phyloP scores from a whole-genome alignment of 2,888 invertebrate genomes.

The Incurvaria masculella region DNA sequence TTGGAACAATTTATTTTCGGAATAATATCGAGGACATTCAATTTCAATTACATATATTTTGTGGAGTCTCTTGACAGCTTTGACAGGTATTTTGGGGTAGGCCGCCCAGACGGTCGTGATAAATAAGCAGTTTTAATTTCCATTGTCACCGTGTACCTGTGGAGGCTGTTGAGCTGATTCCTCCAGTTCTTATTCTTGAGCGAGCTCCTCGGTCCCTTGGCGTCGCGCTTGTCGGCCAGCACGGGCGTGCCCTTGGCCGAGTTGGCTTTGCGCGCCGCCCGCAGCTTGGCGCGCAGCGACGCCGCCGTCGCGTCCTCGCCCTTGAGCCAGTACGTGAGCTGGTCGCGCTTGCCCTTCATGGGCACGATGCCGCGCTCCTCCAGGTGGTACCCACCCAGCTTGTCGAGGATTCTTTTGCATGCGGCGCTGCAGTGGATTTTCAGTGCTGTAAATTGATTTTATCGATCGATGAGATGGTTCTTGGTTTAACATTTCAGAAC shows the following conservation, averaged over 20 bases:
- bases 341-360: conserved; percentile 84
- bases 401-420: conserved; percentile 65
- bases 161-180: conserved; percentile 45
- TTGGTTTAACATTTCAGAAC: too few species aligned
- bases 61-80: too few species aligned
- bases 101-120: too few species aligned
- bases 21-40: too few species aligned
- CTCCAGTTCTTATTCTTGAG: conserved; percentile 65
- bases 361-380: conserved; percentile 72
- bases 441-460: conserved; percentile 57
- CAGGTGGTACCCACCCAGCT: conserved; percentile 72
- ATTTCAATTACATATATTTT: too few species aligned
- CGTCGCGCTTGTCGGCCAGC: conserved; percentile 21
- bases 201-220: conserved; percentile 57
- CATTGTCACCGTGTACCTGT: conserved; percentile 31
- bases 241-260: conserved; percentile 23
- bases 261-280: conserved; percentile 37
- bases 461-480: too few species aligned
- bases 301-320: conserved; percentile 68
- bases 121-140: too few species aligned
- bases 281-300: conserved; percentile 50
- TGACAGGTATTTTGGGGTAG: too few species aligned
- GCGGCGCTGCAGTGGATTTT: conserved; percentile 81
- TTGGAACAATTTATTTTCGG: too few species aligned
- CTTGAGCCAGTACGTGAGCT: conserved; percentile 78